phyloP scores from a whole-genome alignment of 1,140 invertebrate species.

The Catajapyx aquilonaris region DNA sequence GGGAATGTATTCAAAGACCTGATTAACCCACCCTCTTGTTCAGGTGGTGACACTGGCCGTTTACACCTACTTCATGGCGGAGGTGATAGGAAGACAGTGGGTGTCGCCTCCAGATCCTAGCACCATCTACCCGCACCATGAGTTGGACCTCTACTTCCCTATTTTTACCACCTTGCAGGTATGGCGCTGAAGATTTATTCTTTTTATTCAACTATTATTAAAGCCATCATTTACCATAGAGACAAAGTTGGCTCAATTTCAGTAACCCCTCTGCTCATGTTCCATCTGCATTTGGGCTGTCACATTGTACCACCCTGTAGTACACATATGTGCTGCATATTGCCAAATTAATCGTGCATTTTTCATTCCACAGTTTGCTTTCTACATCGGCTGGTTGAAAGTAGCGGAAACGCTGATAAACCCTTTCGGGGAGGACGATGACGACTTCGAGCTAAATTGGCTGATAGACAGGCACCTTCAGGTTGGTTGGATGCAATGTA shows the following conservation, averaged over 20 bases:
- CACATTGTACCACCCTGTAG: too few species aligned
- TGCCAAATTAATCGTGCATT: too few species aligned
- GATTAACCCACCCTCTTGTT: too few species aligned
- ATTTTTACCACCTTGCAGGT: constrained; percentile 79
- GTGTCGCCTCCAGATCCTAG: constrained; percentile 32
- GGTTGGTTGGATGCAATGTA: constrained; percentile 30
- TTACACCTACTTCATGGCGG: constrained; percentile 78
- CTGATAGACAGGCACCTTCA: constrained; percentile 72
- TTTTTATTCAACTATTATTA: too few species aligned
- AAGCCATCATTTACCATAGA: too few species aligned
- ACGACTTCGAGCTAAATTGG: constrained; percentile 82
- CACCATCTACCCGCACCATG: constrained; percentile 22
- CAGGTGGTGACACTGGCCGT: constrained; percentile 79
- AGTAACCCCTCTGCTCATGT: too few species aligned
- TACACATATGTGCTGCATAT: too few species aligned
- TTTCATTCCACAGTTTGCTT: constrained; percentile 83
- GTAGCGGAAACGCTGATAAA: constrained; percentile 79
- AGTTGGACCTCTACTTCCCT: constrained; percentile 77
- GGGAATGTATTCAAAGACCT: too few species aligned
- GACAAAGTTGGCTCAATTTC: too few species aligned
- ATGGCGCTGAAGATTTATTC: constrained; percentile 12
- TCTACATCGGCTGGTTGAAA: constrained; percentile 93
- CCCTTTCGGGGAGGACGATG: constrained; percentile 86
- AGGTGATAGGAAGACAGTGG: constrained; percentile 62
- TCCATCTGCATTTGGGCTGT: too few species aligned